Conservation (phyloP, 2,888 invertebrate genomes). For the Drosophila paramelanica region DNA sequence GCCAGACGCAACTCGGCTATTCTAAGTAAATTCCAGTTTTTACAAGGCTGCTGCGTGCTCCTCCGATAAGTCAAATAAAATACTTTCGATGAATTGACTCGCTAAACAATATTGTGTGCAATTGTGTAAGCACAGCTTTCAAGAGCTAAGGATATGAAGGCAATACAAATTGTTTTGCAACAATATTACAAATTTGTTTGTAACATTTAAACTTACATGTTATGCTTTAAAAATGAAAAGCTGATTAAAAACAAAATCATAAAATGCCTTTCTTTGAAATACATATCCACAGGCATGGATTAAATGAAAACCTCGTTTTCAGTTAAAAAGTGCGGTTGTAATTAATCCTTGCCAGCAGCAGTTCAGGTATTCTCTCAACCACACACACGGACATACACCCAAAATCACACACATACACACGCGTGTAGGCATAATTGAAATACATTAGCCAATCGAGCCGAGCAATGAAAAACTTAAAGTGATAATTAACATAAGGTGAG, state of each 20-base stretch:
- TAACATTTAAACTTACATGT: too few species aligned
- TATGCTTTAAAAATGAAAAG: too few species aligned
- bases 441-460: constrained; percentile 15
- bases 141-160: too few species aligned
- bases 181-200: too few species aligned
- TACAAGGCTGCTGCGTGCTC: neutral
- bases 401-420: neutral
- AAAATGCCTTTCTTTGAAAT: neutral
- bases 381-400: neutral
- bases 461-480: neutral
- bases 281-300: neutral
- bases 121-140: too few species aligned
- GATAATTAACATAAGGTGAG: neutral
- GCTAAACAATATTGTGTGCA: neutral
- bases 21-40: neutral
- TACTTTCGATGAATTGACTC: neutral
- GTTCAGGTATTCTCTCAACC: neutral
- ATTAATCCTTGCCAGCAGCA: neutral
- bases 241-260: neutral
- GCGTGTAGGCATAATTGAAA: too few species aligned
- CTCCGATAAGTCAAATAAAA: neutral
- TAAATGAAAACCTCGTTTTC: neutral
- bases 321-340: too few species aligned
- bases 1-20: constrained; percentile 13
- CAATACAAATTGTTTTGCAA: too few species aligned